Conservation (phyloP, 1,140 invertebrate genomes). For the Formica exsecta region DNA sequence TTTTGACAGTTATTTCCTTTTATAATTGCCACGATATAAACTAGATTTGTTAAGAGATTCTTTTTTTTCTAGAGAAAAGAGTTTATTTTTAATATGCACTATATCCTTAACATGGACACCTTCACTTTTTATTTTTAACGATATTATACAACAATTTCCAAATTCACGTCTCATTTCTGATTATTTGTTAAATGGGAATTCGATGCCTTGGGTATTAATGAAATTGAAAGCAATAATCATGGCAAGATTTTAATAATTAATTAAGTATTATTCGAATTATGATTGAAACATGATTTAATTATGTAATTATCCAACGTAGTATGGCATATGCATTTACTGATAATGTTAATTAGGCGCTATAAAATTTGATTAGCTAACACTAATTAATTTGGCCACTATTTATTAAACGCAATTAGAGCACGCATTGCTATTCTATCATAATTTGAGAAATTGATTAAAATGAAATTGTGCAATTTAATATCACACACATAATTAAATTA, state of each 20-base stretch:
- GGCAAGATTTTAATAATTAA: not conserved
- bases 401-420: conserved; percentile 9
- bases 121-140: not conserved
- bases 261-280: conserved; percentile 4
- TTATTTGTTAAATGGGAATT: not conserved
- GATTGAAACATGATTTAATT: conserved; percentile 29
- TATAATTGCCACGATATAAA: not conserved
- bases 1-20: not conserved
- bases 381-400: conserved; percentile 21
- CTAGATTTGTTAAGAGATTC: not conserved
- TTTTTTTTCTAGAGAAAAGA: not conserved
- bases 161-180: not conserved
- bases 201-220: not conserved
- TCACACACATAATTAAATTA: not conserved
- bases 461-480: not conserved
- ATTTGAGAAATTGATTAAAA: not conserved
- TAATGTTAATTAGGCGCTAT: conserved; percentile 21
- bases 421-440: not conserved
- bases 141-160: not conserved
- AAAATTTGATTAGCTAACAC: not conserved
- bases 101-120: not conserved
- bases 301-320: not conserved
- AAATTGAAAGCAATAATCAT: not conserved
- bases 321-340: not conserved
- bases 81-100: not conserved